Conservation (phyloP, 2,888 invertebrate genomes). For the Lithosia quadra region DNA sequence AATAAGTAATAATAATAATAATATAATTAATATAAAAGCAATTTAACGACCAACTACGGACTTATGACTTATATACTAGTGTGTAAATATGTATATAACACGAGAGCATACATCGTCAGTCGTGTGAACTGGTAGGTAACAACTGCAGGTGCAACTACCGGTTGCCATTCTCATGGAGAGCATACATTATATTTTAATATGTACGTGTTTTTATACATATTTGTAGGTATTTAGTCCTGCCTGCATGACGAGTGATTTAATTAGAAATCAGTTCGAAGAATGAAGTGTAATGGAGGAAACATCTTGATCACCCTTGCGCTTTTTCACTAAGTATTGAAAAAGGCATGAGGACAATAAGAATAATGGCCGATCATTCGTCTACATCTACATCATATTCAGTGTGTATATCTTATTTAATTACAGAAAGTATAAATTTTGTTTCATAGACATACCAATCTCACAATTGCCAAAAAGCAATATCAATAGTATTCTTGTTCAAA, state of each 20-base stretch:
- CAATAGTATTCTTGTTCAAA: constrained; percentile 3
- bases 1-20: too few species aligned
- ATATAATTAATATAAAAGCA: too few species aligned
- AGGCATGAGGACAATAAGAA: too few species aligned
- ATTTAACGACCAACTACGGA: not conserved
- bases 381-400: too few species aligned
- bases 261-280: not conserved
- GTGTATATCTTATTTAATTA: not conserved
- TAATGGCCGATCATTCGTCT: too few species aligned
- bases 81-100: not conserved
- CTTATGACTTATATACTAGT: not conserved
- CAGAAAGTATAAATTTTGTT: not conserved
- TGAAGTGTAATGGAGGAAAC: not conserved
- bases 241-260: not conserved
- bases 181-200: constrained; percentile 36
- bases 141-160: constrained; percentile 33
- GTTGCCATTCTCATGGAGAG: constrained; percentile 33
- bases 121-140: constrained; percentile 35
- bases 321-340: too few species aligned
- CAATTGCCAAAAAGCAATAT: not conserved
- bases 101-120: constrained; percentile 1
- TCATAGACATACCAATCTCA: not conserved
- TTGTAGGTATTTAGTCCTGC: constrained; percentile 19
- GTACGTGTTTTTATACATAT: constrained; percentile 23
- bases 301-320: too few species aligned